A percentile compares a stretch with the other conserved stretches of the same genome.
Evolutionary conservation across 2,888 invertebrate species (phyloP).

Genomic region (Aradus depressus): DNA sequence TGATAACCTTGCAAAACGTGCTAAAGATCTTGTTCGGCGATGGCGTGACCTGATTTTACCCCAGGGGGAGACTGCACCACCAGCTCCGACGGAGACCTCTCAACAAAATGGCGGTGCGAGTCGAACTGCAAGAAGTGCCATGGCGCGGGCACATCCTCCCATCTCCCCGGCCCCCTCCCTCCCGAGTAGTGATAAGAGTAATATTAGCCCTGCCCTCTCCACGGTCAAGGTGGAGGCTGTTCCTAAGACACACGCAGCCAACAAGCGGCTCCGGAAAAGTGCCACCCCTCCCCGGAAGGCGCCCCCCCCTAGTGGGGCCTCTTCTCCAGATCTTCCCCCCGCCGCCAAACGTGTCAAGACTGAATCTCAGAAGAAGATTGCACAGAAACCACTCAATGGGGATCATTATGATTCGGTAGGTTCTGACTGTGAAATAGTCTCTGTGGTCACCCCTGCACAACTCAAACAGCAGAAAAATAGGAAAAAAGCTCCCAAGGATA

Average conservation of each 20-base stretch:
- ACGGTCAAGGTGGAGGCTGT: conserved; percentile 33
- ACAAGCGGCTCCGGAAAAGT: conserved; percentile 44
- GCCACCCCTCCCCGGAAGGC: conserved; percentile 1
- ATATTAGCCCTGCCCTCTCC: conserved; percentile 16
- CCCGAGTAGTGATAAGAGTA: conserved; percentile 34
- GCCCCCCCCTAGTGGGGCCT: conserved; percentile 4
- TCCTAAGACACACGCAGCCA: conserved; percentile 44
- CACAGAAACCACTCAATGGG: conserved; percentile 23
- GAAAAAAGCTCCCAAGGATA: conserved; percentile 48
- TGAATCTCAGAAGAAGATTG: conserved; percentile 13
- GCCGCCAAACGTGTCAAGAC: conserved; percentile 19
- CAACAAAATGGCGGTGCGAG: conserved; percentile 26
- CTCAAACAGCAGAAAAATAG: conserved; percentile 42
- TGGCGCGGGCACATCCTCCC: conserved; percentile 18
- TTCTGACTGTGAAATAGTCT: conserved; percentile 31
- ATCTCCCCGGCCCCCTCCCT: conserved; percentile 38
- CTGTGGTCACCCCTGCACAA: conserved; percentile 29
- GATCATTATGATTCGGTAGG: conserved; percentile 30
- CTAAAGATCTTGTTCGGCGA: conserved; percentile 81
- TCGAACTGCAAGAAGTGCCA: conserved; percentile 18
- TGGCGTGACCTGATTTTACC: conserved; percentile 83
- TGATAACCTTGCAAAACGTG: conserved; percentile 73
- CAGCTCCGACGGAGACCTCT: conserved; percentile 20
- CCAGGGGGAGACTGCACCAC: conserved; percentile 31
- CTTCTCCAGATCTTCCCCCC: conserved; percentile 29